Conservation (phyloP, 2,888 invertebrate species). For the Anorthoa munda region DNA sequence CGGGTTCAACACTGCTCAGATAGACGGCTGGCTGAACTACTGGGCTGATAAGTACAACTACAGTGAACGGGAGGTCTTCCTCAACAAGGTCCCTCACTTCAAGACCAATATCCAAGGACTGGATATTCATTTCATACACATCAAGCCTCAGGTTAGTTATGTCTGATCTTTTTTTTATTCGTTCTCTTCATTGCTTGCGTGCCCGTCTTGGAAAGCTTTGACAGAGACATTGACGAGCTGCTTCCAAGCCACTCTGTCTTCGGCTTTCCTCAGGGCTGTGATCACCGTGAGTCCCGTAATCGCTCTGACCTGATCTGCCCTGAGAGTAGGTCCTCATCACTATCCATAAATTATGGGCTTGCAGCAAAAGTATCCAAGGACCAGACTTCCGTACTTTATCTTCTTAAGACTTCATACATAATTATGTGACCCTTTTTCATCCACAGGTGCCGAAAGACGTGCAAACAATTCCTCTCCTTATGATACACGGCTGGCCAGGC, state of each 20-base stretch:
- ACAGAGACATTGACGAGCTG: no score
- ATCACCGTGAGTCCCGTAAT: no score
- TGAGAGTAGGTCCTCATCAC: no score
- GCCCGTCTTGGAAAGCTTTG: no score
- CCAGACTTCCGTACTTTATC: no score
- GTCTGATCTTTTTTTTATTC: no score
- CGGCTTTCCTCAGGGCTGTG: no score
- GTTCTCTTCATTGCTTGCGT: no score
- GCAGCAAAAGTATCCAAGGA: neutral
- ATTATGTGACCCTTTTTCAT: neutral
- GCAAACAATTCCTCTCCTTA: constrained; percentile 91
- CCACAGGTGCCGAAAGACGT: constrained; percentile 80
- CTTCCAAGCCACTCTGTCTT: no score
- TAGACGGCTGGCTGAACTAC: constrained; percentile 92
- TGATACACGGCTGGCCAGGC: constrained; percentile 98
- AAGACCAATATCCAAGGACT: constrained; percentile 94
- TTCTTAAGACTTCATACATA: neutral
- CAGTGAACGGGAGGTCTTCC: constrained; percentile 91
- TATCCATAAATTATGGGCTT: neutral
- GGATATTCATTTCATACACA: constrained; percentile 93
- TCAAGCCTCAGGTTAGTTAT: constrained; percentile 89
- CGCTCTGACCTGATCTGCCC: no score
- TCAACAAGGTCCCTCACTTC: constrained; percentile 95
- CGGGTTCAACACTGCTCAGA: constrained; percentile 94
- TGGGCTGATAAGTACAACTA: constrained; percentile 95